Conservation (phyloP, 2,113 vertebrate genomes). For the Cavia aperea region DNA sequence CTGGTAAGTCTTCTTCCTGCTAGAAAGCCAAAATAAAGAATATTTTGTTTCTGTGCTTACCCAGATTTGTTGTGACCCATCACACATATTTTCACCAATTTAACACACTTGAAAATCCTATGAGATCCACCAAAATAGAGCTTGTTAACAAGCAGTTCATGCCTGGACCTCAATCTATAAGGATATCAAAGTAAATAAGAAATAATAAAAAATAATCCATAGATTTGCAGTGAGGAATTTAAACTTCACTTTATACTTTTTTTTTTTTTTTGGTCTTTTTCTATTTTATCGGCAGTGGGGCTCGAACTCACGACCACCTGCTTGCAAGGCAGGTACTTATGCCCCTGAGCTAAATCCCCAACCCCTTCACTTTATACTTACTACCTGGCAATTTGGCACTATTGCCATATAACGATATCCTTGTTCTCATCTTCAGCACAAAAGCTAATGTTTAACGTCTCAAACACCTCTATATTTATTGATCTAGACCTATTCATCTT, state of each 20-base stretch:
- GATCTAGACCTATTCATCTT: not conserved
- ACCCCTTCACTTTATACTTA: not conserved
- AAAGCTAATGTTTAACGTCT: not conserved
- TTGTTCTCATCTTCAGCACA: not conserved
- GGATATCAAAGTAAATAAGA: not conserved
- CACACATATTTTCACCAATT: not conserved
- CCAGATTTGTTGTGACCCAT: not conserved
- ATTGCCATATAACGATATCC: not conserved
- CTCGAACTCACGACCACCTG: no score
- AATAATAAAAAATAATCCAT: not conserved
- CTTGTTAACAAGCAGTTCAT: not conserved
- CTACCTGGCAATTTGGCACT: not conserved
- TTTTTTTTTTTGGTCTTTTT: no score
- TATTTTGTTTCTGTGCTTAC: not conserved
- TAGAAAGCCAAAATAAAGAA: not conserved
- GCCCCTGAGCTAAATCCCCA: no score
- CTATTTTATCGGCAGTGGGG: no score
- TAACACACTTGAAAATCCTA: not conserved
- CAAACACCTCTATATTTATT: not conserved
- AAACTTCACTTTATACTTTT: not conserved
- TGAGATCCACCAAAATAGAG: slow-evolving; percentile 12
- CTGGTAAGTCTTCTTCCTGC: not conserved
- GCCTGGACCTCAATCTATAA: not conserved
- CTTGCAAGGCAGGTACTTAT: no score
- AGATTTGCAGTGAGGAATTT: not conserved